Evolutionary conservation across 2,888 invertebrate species (phyloP).

Genomic region (Perdita meconis): DNA sequence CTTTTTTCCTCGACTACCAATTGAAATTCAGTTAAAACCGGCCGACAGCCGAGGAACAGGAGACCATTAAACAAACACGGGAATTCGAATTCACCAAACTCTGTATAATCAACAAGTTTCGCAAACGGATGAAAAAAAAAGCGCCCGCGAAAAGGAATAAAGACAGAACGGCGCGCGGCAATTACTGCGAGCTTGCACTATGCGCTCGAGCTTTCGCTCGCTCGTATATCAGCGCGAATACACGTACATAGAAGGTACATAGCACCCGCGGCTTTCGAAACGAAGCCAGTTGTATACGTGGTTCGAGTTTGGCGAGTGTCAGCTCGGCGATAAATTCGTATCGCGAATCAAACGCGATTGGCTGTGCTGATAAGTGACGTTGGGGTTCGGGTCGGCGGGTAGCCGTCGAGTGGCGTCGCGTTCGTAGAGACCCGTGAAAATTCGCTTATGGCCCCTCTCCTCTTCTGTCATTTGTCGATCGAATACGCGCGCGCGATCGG

Average conservation of each 20-base stretch:
- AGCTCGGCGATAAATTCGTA: constrained; percentile 63
- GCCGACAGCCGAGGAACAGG: neutral
- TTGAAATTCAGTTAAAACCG: neutral
- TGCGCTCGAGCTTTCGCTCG: no score
- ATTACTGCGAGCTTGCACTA: constrained; percentile 11
- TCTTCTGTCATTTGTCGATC: constrained; percentile 5
- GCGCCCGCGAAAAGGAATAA: neutral
- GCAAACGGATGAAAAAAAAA: neutral
- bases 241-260: no score
- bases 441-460: neutral
- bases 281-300: constrained; percentile 11
- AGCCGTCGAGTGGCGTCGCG: constrained; percentile 32
- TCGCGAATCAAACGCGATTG: constrained; percentile 60
- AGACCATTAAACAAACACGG: neutral
- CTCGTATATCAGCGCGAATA: constrained; percentile 1
- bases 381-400: constrained; percentile 33
- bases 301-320: constrained; percentile 32
- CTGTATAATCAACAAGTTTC: neutral
- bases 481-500: constrained; percentile 11
- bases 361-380: constrained; percentile 54
- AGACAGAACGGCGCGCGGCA: constrained; percentile 2
- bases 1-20: neutral
- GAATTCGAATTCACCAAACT: neutral
- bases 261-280: neutral
- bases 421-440: constrained; percentile 28